Base-by-base conservation (phyloP, 2,797 vertebrate genomes). In the Amblyopsis hoosieri region DNA sequence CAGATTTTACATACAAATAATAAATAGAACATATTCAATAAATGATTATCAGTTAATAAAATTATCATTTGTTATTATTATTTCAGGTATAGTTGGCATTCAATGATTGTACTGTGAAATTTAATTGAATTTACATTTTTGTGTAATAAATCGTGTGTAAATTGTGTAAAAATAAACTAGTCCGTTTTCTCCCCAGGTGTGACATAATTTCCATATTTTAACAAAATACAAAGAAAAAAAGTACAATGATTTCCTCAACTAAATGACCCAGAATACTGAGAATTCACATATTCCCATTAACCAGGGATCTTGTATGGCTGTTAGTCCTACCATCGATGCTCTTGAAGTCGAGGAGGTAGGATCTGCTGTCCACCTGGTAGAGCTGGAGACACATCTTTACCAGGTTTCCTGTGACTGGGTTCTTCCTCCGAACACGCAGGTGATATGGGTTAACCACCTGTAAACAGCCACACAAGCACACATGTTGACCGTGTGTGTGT, bases 301-400 rank as follows among this genome's bases (percentile, higher is more conserved):
- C 33, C 3, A 17, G 2, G 15, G 50, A 12, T 31, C 19, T 6
- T 54, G 52, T 29, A 19, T 54, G 10, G 52, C 23, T 54, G 42
- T 60, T 2, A 4, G 2, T 62, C 46, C 57, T 82, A 99, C 97
- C 98, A 65, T 99, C 98, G 0, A 99, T 99, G 89, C 98, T 99
- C 85, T 98, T 99, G 86, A 99, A 99, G 89, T 99, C 98, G 62
- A 99, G 91, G 69, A 99, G 94, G 81, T 98, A 99, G 80, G 97
- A 99, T 80, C 97, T 94, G 81, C 91, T 96, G 90, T 99, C 97
- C 82, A 99, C 98, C 84, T 99, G 95, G 87, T 99, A 99, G 13
- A 99, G 95, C 81, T 99, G 98, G 66, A 99, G 93, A 74, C 98
- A 98, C 97, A 99, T 99, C 85, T 99, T 99, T 86, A 98, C 95